phyloP scores from a whole-genome alignment of 2,797 vertebrate species.

The Gorsachius magnificus region DNA sequence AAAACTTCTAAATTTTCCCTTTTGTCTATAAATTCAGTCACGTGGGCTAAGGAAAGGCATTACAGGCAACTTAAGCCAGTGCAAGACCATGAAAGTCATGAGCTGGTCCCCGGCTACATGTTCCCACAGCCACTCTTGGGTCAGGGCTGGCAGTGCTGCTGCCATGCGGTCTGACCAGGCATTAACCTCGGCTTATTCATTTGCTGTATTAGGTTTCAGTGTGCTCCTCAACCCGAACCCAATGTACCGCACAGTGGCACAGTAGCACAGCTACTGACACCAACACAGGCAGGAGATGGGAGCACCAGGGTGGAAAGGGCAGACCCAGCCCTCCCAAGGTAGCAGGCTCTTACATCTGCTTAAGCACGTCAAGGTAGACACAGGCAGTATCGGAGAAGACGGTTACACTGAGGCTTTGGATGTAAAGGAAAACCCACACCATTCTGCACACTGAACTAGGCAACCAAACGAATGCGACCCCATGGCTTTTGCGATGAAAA shows the following conservation, averaged over 20 bases:
- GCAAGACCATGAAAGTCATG: neutral
- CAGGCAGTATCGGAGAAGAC: neutral
- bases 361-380: neutral
- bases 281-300: neutral
- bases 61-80: neutral
- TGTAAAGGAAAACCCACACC: neutral
- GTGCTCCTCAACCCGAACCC: neutral
- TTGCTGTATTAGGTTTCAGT: neutral
- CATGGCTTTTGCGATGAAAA: neutral
- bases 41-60: neutral
- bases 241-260: rapidly evolving
- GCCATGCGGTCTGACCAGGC: neutral
- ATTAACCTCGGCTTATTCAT: neutral
- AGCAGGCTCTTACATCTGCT: neutral
- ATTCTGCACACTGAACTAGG: neutral
- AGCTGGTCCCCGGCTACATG: neutral
- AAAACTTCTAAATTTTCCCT: neutral
- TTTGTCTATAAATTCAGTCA: neutral
- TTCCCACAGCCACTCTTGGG: neutral
- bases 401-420: neutral
- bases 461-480: neutral
- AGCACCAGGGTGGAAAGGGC: neutral
- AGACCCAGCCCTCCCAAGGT: neutral
- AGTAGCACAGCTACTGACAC: neutral
- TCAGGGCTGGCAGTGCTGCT: neutral